Conservation (phyloP, 2,113 vertebrate genomes). For the Pangasianodon gigas region DNA sequence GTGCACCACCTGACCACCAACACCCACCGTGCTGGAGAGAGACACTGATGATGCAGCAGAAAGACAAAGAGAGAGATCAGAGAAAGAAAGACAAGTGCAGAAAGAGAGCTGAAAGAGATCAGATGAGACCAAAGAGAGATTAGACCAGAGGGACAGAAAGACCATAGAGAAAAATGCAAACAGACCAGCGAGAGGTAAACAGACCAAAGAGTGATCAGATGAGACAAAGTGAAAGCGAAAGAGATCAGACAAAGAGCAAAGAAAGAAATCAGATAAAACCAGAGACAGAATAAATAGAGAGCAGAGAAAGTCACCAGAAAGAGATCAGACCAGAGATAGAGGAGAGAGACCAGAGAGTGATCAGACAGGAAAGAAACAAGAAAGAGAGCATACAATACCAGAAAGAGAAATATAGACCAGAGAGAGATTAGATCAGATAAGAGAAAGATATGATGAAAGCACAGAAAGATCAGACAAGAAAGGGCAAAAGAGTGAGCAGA, state of each 20-base stretch:
- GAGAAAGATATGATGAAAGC: not conserved
- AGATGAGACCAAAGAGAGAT: not conserved
- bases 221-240: not conserved
- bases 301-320: not conserved
- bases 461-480: not conserved
- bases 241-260: not conserved
- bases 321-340: not conserved
- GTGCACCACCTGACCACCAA: slow-evolving; percentile 93
- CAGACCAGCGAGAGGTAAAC: slow-evolving; percentile 4
- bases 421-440: not conserved
- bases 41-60: slow-evolving; percentile 77
- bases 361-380: not conserved
- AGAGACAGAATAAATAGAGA: not conserved
- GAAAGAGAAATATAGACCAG: not conserved
- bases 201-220: not conserved
- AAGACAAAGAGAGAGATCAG: slow-evolving; percentile 10
- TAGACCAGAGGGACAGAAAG: not conserved
- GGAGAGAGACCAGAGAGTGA: not conserved
- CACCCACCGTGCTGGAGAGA: slow-evolving; percentile 88
- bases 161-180: not conserved
- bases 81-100: not conserved
- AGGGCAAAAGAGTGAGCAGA: not conserved
- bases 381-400: not conserved
- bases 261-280: not conserved
- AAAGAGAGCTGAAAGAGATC: not conserved